Conservation (phyloP, 2,113 vertebrate species). For the Microtus oregoni region DNA sequence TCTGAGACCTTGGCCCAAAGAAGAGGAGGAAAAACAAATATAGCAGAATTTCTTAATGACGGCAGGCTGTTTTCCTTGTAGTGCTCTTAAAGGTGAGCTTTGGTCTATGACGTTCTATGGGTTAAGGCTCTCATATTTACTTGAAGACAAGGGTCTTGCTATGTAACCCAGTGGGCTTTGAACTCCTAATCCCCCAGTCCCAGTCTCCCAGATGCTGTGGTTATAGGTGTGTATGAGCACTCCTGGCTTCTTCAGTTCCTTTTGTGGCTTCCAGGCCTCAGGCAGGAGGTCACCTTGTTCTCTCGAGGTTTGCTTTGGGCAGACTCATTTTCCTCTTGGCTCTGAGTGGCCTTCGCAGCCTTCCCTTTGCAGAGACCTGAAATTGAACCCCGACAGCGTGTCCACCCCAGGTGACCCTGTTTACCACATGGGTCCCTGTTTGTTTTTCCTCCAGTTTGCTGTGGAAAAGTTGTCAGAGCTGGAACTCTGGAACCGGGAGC, state of each 20-base stretch:
- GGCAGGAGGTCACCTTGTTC: neutral
- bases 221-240: neutral
- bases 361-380: neutral
- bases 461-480: constrained; percentile 92
- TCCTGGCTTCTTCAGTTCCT: neutral
- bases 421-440: neutral
- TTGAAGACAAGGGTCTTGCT: neutral
- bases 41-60: neutral
- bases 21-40: neutral
- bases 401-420: neutral
- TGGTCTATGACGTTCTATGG: neutral
- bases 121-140: neutral
- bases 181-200: neutral
- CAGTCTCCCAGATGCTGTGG: neutral
- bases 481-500: constrained; percentile 89
- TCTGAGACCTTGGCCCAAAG: neutral
- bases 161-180: neutral
- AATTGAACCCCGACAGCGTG: accelerated
- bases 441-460: constrained; percentile 88
- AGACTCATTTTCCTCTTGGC: constrained; percentile 26
- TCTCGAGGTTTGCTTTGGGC: neutral
- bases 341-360: neutral
- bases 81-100: neutral
- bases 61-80: neutral
- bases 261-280: neutral